Conservation (phyloP, 1,140 invertebrate species). For the Brachionus paranguensis region DNA sequence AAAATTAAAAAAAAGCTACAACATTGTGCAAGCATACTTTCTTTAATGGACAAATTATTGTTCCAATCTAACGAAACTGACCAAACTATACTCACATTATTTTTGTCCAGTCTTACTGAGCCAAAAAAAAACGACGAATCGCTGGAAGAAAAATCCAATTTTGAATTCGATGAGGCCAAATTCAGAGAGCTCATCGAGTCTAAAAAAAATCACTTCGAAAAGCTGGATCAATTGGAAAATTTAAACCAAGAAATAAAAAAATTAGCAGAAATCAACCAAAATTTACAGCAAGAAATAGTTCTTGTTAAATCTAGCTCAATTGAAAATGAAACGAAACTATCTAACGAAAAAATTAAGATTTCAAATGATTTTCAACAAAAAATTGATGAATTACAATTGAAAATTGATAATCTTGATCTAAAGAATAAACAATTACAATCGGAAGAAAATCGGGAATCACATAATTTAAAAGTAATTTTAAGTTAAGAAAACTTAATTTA, state of each 20-base stretch:
- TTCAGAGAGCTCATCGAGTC: not conserved
- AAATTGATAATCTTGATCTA: not conserved
- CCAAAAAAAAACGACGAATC: not conserved
- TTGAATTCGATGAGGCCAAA: conserved; percentile 14
- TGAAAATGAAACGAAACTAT: not conserved
- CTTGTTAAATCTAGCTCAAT: not conserved
- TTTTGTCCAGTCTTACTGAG: not conserved
- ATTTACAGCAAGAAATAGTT: not conserved
- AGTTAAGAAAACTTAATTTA: not conserved
- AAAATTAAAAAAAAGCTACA: conserved; percentile 13
- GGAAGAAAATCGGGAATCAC: conserved; percentile 1
- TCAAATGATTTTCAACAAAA: not conserved
- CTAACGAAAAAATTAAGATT: not conserved
- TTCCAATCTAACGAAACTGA: not conserved
- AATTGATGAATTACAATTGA: conserved; percentile 24
- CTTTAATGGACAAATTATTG: not conserved
- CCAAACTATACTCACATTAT: not conserved
- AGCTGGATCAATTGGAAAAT: not conserved
- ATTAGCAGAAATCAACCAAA: not conserved
- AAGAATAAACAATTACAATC: not conserved
- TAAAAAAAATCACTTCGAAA: not conserved
- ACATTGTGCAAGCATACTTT: not conserved
- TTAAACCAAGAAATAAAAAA: not conserved
- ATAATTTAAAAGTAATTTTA: not conserved
- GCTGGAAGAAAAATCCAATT: not conserved